These are phyloP conservation scores for Dioctria rufipes DNA, from an alignment of 2,888 invertebrate species.

Conservation along the genomic window DNA sequence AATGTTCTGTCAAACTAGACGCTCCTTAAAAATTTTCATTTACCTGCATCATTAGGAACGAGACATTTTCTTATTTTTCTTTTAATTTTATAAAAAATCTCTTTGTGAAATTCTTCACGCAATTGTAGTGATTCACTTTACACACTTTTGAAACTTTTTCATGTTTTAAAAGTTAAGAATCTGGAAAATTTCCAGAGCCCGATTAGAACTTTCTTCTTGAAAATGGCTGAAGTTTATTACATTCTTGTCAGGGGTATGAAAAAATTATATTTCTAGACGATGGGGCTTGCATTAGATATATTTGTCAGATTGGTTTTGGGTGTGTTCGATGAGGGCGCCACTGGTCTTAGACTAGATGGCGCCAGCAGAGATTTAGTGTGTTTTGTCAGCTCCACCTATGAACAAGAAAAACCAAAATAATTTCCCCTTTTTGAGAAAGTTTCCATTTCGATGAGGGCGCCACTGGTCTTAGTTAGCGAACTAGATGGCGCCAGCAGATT, in stretches of 20 bases:
- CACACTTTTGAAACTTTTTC: conserved; percentile 17
- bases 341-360: too few relatives aligned
- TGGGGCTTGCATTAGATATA: neutral
- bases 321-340: too few relatives aligned
- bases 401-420: too few relatives aligned
- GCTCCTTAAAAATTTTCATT: conserved; percentile 45
- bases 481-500: too few relatives aligned
- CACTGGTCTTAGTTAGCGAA: too few relatives aligned
- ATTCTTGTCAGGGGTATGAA: conserved; percentile 1
- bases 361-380: too few relatives aligned
- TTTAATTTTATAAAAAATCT: too few relatives aligned
- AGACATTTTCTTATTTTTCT: neutral
- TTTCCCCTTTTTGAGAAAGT: too few relatives aligned
- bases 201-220: conserved; percentile 12
- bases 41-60: conserved; percentile 15
- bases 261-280: neutral
- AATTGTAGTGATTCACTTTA: neutral
- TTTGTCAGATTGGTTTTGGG: too few relatives aligned
- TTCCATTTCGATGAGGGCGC: too few relatives aligned
- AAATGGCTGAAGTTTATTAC: conserved; percentile 31
- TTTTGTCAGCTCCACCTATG: too few relatives aligned
- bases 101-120: neutral
- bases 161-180: conserved; percentile 6
- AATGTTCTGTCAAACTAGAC: conserved; percentile 29
- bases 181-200: conserved; percentile 4